Evolutionary conservation across 2,113 vertebrate genomes (phyloP).

Genomic region (Centropus unirufus): DNA sequence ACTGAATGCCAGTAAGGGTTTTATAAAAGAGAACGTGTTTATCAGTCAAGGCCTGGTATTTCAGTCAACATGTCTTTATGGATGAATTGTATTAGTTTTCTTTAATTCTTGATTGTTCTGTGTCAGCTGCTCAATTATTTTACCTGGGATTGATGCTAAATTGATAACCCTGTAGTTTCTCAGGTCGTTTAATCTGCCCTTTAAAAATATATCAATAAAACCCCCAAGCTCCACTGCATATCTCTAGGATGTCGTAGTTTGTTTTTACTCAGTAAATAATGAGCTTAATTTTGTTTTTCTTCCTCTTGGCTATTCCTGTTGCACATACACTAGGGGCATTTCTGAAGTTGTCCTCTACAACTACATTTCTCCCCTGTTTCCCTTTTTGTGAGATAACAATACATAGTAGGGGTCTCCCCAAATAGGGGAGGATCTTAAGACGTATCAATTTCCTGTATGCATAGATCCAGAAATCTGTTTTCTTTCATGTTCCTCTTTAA

Average conservation of each 20-base stretch:
- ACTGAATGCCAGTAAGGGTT: not conserved
- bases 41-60: not conserved
- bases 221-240: no score
- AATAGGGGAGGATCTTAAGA: not conserved
- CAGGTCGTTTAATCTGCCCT: not conserved
- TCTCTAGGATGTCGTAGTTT: not conserved
- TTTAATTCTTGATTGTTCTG: not conserved
- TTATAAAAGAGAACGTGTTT: not conserved
- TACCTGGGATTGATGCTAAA: not conserved
- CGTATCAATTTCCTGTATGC: no score
- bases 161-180: not conserved
- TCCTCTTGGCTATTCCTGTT: no score
- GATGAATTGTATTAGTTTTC: not conserved
- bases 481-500: not conserved
- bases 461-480: not conserved
- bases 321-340: not conserved
- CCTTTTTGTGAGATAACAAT: not conserved
- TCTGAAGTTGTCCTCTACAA: not conserved
- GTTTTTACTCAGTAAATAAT: not conserved
- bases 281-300: not conserved
- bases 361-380: not conserved
- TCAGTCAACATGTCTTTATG: not conserved
- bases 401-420: fast-evolving
- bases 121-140: not conserved
- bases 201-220: not conserved